These are phyloP conservation scores for Vandiemenella viatica DNA, from an alignment of 2,888 invertebrate species.

Conservation along the genomic window DNA sequence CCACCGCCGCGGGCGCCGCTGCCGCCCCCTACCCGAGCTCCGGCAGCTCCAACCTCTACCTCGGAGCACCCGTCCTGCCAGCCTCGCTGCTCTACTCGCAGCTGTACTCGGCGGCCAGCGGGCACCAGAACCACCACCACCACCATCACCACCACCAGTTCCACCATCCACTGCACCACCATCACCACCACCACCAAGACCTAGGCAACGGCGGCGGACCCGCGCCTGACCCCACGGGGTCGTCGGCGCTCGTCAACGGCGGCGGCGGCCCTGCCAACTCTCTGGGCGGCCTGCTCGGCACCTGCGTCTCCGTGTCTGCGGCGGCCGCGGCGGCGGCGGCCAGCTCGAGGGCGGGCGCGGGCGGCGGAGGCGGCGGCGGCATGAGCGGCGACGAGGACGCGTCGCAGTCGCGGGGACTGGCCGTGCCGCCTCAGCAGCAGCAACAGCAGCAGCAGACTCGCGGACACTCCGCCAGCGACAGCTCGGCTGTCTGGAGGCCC, in stretches of 20 bases:
- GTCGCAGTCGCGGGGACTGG: constrained; percentile 4
- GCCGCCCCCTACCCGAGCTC: constrained; percentile 20
- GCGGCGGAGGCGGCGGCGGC: constrained; percentile 3
- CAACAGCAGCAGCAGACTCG: constrained; percentile 9
- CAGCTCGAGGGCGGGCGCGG: constrained; percentile 6
- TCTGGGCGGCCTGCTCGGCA: neutral
- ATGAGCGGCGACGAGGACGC: constrained; percentile 13
- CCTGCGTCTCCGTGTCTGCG: constrained; percentile 2
- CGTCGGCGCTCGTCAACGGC: too few species aligned
- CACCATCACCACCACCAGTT: constrained; percentile 14
- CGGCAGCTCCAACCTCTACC: constrained; percentile 14
- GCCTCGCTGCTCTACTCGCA: constrained; percentile 72
- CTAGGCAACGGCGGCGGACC: neutral
- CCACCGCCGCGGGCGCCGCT: constrained; percentile 31
- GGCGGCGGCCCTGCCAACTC: neutral
- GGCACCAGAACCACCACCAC: constrained; percentile 17
- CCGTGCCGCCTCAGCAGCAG: constrained; percentile 6
- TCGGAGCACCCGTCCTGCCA: constrained; percentile 48
- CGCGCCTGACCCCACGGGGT: too few species aligned
- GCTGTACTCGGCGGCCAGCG: constrained; percentile 56
- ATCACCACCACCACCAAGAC: constrained; percentile 1
- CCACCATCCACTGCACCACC: constrained; percentile 10
- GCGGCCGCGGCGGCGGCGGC: constrained; percentile 9
- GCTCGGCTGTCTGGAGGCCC: constrained; percentile 14
- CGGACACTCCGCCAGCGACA: constrained; percentile 12